Percentiles rank a stretch among this genome's conserved stretches.
These are phyloP conservation scores for Polyergus mexicanus DNA, from an alignment of 1,140 invertebrate genomes.

Conservation along the genomic window DNA sequence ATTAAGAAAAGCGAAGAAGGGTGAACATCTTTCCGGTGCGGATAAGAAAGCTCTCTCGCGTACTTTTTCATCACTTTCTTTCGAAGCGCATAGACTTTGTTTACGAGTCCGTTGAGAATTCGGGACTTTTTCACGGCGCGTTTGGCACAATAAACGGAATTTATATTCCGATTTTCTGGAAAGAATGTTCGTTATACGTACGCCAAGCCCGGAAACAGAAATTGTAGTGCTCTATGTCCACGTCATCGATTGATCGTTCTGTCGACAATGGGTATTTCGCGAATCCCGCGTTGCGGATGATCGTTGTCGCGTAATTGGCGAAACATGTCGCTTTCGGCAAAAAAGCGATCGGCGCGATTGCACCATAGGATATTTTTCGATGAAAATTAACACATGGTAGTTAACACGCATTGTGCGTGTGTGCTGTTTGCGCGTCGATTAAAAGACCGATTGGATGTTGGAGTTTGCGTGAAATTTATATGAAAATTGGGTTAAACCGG, in stretches of 20 bases:
- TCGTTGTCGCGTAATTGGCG: constrained; percentile 41
- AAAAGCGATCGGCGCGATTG: background rate
- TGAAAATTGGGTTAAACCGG: background rate
- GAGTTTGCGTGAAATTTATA: background rate
- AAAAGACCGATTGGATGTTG: background rate
- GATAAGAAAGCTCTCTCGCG: background rate
- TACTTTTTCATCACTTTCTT: constrained; percentile 22
- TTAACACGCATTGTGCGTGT: background rate
- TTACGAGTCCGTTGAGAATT: constrained; percentile 36
- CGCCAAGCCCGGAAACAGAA: constrained; percentile 10
- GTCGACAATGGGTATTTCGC: constrained; percentile 6
- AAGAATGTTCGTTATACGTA: background rate
- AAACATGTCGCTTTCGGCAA: constrained; percentile 43
- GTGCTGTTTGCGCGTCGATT: constrained; percentile 38
- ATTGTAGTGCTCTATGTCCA: constrained; percentile 15
- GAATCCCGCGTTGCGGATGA: constrained; percentile 24
- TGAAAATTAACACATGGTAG: constrained; percentile 14
- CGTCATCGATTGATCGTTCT: background rate
- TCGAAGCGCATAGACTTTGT: constrained; percentile 29
- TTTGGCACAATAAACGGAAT: constrained; percentile 48
- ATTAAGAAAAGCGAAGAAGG: constrained; percentile 29
- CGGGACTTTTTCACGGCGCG: constrained; percentile 38
- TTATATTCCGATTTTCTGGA: background rate
- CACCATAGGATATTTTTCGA: constrained; percentile 19
- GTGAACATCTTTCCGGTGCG: background rate